Evolutionary conservation across 2,113 vertebrate species (phyloP).

Genomic region (Lycocorax pyrrhopterus): DNA sequence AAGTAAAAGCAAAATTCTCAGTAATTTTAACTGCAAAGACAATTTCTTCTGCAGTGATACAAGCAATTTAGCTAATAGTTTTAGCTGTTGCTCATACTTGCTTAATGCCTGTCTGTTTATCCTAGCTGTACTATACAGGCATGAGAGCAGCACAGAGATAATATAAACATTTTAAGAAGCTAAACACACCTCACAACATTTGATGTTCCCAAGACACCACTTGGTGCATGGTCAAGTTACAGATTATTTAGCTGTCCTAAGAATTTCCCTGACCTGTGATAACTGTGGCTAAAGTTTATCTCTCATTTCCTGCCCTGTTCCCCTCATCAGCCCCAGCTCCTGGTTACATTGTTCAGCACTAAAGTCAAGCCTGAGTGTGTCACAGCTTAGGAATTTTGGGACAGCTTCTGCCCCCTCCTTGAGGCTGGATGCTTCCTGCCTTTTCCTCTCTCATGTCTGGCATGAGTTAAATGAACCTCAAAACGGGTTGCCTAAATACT

Average conservation of each 20-base stretch:
- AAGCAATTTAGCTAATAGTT: neutral
- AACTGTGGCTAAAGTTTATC: slow-evolving; percentile 31
- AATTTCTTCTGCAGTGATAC: neutral
- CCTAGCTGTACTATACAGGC: fast-evolving
- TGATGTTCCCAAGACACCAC: neutral
- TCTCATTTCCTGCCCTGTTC: slow-evolving; percentile 2
- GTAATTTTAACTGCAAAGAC: neutral
- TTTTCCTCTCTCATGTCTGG: neutral
- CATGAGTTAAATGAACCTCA: neutral
- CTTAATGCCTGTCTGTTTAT: neutral
- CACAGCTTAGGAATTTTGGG: neutral
- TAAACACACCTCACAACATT: neutral
- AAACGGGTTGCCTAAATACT: neutral
- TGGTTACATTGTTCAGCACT: neutral
- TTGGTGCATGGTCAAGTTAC: neutral
- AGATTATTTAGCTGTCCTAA: slow-evolving; percentile 10
- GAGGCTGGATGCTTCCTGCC: neutral
- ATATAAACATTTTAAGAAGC: neutral
- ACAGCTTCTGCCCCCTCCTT: neutral
- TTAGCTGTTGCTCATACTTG: neutral
- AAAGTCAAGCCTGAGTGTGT: neutral
- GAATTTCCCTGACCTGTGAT: neutral
- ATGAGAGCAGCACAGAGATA: neutral
- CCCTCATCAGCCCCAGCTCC: neutral
- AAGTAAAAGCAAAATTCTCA: neutral